These are phyloP conservation scores for Anguilla anguilla DNA, from an alignment of 2,797 vertebrate species.

Conservation along the genomic window DNA sequence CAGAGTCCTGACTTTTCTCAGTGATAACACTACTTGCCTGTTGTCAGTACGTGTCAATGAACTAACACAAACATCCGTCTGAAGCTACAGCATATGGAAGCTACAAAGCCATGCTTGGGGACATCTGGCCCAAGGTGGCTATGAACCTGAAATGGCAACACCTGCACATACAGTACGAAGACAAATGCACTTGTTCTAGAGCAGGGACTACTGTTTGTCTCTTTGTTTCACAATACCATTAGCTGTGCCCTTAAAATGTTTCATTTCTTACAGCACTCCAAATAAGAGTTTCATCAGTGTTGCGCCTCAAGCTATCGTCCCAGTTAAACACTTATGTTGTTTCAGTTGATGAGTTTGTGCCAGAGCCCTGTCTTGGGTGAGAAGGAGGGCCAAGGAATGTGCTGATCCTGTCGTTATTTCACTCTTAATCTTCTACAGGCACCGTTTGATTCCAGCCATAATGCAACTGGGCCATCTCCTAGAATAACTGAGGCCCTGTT, in stretches of 20 bases:
- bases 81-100: neutral
- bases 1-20: slow-evolving; percentile 2
- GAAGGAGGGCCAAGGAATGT: neutral
- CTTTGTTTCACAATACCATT: neutral
- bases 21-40: neutral
- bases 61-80: neutral
- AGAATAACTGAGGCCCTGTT: neutral
- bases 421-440: neutral
- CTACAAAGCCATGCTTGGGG: neutral
- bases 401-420: neutral
- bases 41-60: neutral
- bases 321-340: neutral
- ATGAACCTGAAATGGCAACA: neutral
- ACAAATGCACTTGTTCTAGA: neutral
- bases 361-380: neutral
- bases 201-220: neutral
- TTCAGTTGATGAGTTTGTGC: slow-evolving; percentile 5
- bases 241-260: neutral
- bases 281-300: neutral
- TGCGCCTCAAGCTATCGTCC: no score
- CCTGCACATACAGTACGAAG: neutral
- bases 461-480: neutral
- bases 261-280: neutral
- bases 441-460: neutral
- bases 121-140: neutral